These are phyloP conservation scores for Phytoseiulus persimilis DNA, from an alignment of 2,888 invertebrate genomes.

Conservation along the genomic window DNA sequence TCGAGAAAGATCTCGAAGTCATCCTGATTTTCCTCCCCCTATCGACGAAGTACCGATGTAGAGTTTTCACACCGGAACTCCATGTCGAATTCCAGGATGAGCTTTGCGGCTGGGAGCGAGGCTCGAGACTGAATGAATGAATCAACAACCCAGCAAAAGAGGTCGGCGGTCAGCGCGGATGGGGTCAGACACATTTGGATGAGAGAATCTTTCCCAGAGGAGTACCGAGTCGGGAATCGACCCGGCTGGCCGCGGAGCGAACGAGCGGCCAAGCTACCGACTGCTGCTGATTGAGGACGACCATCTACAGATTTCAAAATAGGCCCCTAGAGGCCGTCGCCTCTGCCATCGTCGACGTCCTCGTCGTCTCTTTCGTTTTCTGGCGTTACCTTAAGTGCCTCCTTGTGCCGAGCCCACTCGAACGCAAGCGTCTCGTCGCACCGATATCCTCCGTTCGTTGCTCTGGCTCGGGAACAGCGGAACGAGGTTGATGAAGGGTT, in stretches of 20 bases:
- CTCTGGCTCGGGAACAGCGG: not conserved
- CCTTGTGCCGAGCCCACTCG: not conserved
- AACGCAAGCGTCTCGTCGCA: not conserved
- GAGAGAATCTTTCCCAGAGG: too few species aligned
- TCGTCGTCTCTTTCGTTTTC: not conserved
- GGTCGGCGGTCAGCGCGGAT: too few species aligned
- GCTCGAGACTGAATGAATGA: too few species aligned
- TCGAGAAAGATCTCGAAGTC: too few species aligned
- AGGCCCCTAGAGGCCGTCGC: slow-evolving; percentile 9
- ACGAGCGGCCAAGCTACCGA: not conserved
- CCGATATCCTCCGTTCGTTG: not conserved
- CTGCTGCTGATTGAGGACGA: not conserved
- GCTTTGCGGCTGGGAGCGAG: too few species aligned
- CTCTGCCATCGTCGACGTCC: not conserved
- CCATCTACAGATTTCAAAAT: slow-evolving; percentile 30
- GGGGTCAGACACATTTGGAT: too few species aligned
- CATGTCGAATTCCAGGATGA: too few species aligned
- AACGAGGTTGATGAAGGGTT: not conserved
- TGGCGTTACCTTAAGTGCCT: not conserved
- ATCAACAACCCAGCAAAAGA: too few species aligned
- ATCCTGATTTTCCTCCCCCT: too few species aligned
- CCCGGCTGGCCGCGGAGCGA: not conserved
- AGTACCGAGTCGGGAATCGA: not conserved
- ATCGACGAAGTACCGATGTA: too few species aligned
- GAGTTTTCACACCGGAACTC: too few species aligned